Evolutionary conservation across 1,140 invertebrate species (phyloP).

Genomic region (Scaptodrosophila lebanonensis): DNA sequence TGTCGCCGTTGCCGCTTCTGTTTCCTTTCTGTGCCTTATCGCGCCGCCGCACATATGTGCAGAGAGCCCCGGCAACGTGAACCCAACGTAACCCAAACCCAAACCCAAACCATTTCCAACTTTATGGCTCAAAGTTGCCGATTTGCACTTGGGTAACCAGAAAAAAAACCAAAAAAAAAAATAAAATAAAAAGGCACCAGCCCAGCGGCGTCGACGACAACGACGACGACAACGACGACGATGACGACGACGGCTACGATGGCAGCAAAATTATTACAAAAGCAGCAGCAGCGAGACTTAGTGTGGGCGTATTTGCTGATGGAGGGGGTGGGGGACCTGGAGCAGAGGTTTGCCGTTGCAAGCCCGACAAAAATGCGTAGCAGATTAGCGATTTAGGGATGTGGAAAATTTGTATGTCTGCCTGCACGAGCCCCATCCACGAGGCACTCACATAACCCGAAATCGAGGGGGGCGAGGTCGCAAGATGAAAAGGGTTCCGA

Average conservation of each 20-base stretch:
- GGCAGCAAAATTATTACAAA: slow-evolving; percentile 61
- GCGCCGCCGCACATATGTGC: slow-evolving; percentile 66
- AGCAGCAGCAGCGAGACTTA: slow-evolving; percentile 15
- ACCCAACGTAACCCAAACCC: neutral
- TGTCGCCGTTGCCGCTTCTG: too few relatives aligned
- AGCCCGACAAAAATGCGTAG: slow-evolving; percentile 69
- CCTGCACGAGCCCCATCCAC: slow-evolving; percentile 24
- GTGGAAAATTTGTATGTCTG: slow-evolving; percentile 72
- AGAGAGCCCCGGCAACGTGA: neutral
- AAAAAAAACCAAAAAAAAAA: slow-evolving; percentile 20
- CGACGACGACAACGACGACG: neutral
- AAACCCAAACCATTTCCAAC: slow-evolving; percentile 30
- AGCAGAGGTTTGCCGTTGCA: slow-evolving; percentile 27
- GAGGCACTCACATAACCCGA: neutral
- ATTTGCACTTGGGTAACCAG: slow-evolving; percentile 58
- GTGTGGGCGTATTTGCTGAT: too few relatives aligned
- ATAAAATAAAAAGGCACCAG: slow-evolving; percentile 3
- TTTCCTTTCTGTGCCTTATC: slow-evolving; percentile 50
- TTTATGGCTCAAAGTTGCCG: slow-evolving; percentile 66
- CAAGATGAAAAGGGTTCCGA: slow-evolving; percentile 42
- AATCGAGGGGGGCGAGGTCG: neutral
- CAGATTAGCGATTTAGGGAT: slow-evolving; percentile 75
- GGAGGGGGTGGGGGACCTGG: neutral
- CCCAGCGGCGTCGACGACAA: too few relatives aligned
- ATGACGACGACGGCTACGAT: neutral